These are phyloP conservation scores for Xylophagus ater DNA, from an alignment of 2,888 invertebrate genomes.

Conservation along the genomic window DNA sequence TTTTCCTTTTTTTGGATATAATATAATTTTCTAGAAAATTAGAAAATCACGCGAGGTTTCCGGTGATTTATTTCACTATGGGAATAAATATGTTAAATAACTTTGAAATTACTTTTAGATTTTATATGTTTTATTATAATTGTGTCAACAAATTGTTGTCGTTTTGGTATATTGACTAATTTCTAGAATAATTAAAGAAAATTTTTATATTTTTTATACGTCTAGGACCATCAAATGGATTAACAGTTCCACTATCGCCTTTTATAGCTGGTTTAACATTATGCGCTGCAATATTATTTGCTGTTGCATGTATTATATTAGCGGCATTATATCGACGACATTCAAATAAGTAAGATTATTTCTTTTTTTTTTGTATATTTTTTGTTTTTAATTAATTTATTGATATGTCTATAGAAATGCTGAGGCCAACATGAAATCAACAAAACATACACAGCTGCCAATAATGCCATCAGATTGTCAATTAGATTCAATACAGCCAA, in stretches of 20 bases:
- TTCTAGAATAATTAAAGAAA: no score
- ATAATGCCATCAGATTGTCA: conserved; percentile 39
- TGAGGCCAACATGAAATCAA: conserved; percentile 37
- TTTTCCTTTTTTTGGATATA: no score
- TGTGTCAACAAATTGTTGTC: no score
- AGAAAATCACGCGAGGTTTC: no score
- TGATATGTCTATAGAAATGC: conserved; percentile 27
- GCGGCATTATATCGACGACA: conserved; percentile 60
- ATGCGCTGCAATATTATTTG: conserved; percentile 62
- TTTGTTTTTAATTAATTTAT: background rate
- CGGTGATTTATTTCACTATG: no score
- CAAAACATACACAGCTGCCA: conserved; percentile 39
- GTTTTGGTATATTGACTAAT: no score
- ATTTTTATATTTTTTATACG: no score
- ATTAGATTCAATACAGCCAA: conserved; percentile 37
- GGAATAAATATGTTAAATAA: no score
- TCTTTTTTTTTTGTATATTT: conserved; percentile 10
- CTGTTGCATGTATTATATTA: conserved; percentile 64
- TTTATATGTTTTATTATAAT: no score
- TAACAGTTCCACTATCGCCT: conserved; percentile 58
- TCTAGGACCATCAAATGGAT: conserved; percentile 50
- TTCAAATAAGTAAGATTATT: conserved; percentile 40
- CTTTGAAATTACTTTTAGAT: no score
- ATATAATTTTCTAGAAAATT: no score
- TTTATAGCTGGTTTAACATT: conserved; percentile 65